Base-by-base conservation (phyloP, 2,797 vertebrate species). In the Ctenochaetus hawaiiensis region DNA sequence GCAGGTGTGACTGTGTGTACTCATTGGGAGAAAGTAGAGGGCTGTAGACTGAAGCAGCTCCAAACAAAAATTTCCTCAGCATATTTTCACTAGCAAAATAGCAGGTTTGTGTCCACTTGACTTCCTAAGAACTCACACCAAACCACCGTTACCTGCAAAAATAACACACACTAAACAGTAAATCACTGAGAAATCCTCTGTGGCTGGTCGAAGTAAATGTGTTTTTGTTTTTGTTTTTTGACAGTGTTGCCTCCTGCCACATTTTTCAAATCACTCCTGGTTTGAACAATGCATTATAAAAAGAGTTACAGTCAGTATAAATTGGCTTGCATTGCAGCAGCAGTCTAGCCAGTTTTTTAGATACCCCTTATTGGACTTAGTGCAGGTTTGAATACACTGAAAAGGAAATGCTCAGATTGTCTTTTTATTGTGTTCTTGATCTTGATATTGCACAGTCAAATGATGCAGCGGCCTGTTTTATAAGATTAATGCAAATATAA, bases 1-100 rank as follows among this genome's bases (percentile, higher is more conserved):
- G 73, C 54, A 72, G 18, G 73, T 47, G 64, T 37, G 82, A 68
- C 30, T 77, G 87, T 89, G 80, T 66, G 69, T 79, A 30, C 26
- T 30, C 5, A 5, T 30, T 30, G 26, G 26, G 26, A 30, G 26
- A 30, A 30, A 30, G 26, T 4, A 30, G 26, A 30, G 26, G 2
- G 26, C 26, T 30, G 26, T 30, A 30, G 65, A 62, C 26, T 48
- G 26, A 69, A 56, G 52, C 68, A 59, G 39, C 39, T 66, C n/a
- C 37, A 60, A 26, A 71, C 22, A 47, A 41, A 20, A 57, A 68
- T 20, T 26, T 53, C 61, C 63, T 79, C 4, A 30, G 26, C 16
- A 54, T 48, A 41, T 69, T 78, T 61, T 52, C 41, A 53, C 23
- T 72, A 9, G 51, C 11, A 48, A 30, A 69, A 22, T 18, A 11